Percentiles rank a stretch among this genome's conserved stretches.
These are phyloP conservation scores for Pelecanus crispus DNA, from an alignment of 2,113 vertebrate genomes.

Conservation along the genomic window DNA sequence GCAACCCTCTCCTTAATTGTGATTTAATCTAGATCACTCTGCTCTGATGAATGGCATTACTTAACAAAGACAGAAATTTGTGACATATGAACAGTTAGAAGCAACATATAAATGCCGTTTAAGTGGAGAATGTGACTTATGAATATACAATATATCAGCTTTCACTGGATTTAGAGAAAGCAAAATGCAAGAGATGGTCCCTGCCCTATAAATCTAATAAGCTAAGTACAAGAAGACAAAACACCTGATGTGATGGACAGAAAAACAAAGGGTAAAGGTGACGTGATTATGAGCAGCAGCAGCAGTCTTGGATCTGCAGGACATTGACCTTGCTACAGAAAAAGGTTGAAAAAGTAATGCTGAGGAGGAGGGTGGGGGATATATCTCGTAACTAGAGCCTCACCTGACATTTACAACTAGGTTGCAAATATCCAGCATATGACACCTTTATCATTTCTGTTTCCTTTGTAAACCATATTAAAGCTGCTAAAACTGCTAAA, in stretches of 20 bases:
- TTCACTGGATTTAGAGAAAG: not conserved
- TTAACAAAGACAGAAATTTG: not conserved
- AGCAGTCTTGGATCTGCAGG: not conserved
- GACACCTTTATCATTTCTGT: not conserved
- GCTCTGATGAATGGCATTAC: not conserved
- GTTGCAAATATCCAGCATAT: not conserved
- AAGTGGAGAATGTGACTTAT: not conserved
- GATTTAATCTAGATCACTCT: not conserved
- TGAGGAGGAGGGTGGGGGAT: not conserved
- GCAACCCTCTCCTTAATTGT: not conserved
- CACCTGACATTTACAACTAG: not conserved
- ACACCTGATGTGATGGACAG: not conserved
- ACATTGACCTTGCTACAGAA: not conserved
- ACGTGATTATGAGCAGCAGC: not conserved
- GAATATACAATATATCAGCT: not conserved
- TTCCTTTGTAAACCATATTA: not conserved
- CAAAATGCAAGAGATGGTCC: not conserved
- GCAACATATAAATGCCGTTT: not conserved
- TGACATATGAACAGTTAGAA: not conserved
- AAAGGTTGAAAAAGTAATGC: not conserved
- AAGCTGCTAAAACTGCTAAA: not conserved
- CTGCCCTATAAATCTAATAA: not conserved
- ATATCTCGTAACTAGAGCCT: not conserved
- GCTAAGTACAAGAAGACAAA: not conserved
- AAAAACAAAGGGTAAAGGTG: not conserved